Evolutionary conservation across 2,113 vertebrate genomes (phyloP).

Genomic region (Lutjanus erythropterus): DNA sequence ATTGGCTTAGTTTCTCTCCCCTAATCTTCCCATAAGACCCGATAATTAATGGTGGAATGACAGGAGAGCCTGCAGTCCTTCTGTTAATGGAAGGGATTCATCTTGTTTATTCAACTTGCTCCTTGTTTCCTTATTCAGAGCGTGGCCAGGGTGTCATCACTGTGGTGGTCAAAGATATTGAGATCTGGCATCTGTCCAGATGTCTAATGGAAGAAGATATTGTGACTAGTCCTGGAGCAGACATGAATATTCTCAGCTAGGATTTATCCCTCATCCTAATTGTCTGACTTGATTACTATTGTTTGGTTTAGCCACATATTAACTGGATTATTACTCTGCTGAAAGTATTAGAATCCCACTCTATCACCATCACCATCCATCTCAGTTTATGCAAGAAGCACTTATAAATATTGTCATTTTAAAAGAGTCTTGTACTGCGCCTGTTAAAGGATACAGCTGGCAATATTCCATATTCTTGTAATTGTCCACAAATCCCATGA

Average conservation of each 20-base stretch:
- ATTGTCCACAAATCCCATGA: not conserved
- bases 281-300: conserved; percentile 22
- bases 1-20: conserved; percentile 60
- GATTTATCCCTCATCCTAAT: conserved; percentile 34
- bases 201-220: conserved; percentile 45
- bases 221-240: conserved; percentile 36
- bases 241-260: conserved; percentile 33
- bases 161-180: conserved; percentile 14
- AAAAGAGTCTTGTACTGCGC: not conserved
- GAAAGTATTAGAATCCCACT: conserved; percentile 12
- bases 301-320: conserved; percentile 36
- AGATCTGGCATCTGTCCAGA: conserved; percentile 42
- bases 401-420: not conserved
- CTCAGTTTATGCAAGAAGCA: not conserved
- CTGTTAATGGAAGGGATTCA: conserved; percentile 80
- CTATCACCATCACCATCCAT: conserved; percentile 20
- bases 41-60: conserved; percentile 81
- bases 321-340: conserved; percentile 12
- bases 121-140: conserved; percentile 58
- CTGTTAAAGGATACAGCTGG: not conserved
- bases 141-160: conserved; percentile 38
- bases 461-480: not conserved
- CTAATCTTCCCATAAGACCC: conserved; percentile 79
- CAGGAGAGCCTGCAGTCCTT: conserved; percentile 63
- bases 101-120: conserved; percentile 73